Conservation (phyloP, 2,888 invertebrate species). For the Drosophila multiciliata region DNA sequence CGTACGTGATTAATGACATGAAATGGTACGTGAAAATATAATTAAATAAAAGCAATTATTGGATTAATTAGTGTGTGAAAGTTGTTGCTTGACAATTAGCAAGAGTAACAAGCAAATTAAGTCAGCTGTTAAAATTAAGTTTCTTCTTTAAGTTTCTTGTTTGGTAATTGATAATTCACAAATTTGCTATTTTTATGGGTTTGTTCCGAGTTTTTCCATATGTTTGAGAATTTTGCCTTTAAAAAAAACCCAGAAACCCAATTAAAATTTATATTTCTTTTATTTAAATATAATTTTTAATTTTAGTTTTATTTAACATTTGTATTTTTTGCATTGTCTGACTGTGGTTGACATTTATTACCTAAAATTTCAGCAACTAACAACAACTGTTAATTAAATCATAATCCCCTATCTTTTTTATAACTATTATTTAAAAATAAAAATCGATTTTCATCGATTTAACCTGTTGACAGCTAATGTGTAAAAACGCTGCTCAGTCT, state of each 20-base stretch:
- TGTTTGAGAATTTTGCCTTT: not conserved
- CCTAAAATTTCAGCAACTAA: not conserved
- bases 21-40: conserved; percentile 10
- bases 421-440: no score
- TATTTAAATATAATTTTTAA: not conserved
- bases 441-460: not conserved
- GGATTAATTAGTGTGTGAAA: not conserved
- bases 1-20: conserved; percentile 3
- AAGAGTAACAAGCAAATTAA: not conserved
- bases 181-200: not conserved
- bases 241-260: not conserved
- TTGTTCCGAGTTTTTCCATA: not conserved
- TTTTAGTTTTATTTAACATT: not conserved
- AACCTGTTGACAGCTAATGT: not conserved
- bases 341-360: no score
- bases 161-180: not conserved
- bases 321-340: no score
- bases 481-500: not conserved
- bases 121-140: not conserved
- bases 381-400: not conserved
- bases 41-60: not conserved
- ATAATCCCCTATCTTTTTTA: not conserved
- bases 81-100: not conserved
- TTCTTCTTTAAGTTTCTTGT: not conserved
- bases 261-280: not conserved